Evolutionary conservation across 2,113 vertebrate species (phyloP), one percentile per base, ranked within the genome.

Genomic region (Nettapus auritus): DNA sequence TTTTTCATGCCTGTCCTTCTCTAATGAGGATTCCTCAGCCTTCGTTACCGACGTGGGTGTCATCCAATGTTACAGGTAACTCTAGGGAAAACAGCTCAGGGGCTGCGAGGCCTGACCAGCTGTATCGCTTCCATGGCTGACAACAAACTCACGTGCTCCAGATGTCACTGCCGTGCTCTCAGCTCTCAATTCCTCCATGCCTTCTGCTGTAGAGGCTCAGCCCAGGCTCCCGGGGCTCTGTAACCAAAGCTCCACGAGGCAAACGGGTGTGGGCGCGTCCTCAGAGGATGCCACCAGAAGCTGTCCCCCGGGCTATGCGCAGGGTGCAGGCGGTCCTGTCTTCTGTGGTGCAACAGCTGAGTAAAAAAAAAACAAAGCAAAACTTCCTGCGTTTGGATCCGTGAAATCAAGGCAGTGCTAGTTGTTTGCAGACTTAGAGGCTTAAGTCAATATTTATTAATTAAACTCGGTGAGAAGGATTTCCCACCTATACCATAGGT

Each of bases 101-200:
- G 15, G 13, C 44, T 75, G 11, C 13, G 16, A 40, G 42, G 48
- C 20, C n/a, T 86, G 79, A n/a, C 3, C n/a, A 15, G 15, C n/a
- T 0, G 0, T 42, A 2, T 71, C 1, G 1, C 19, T 56, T 81
- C 60, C 16, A 23, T 5, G 70, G 15, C 22, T 83, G 59, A 6
- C 29, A 57, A 0, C 60, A 48, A 44, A 81, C 52, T 86, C 56
- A 11, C 14, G n/a, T 25, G 6, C 9, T 81, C 19, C 66, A 36
- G 4, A 18, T 42, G n/a, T 34, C 50, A 13, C 1, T 22, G 2
- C 1, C 50, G 26, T 40, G 18, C 29, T 6, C 75, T 87, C 16
- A 3, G 26, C 33, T 68, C 66, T 60, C 34, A 18, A 4, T 25
- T 82, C 8, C 10, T 62, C 38, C 33, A 26, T 60, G 31, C 18